These are phyloP conservation scores for Eulemur mongoz DNA, from an alignment of 2,797 vertebrate species.

Conservation along the genomic window DNA sequence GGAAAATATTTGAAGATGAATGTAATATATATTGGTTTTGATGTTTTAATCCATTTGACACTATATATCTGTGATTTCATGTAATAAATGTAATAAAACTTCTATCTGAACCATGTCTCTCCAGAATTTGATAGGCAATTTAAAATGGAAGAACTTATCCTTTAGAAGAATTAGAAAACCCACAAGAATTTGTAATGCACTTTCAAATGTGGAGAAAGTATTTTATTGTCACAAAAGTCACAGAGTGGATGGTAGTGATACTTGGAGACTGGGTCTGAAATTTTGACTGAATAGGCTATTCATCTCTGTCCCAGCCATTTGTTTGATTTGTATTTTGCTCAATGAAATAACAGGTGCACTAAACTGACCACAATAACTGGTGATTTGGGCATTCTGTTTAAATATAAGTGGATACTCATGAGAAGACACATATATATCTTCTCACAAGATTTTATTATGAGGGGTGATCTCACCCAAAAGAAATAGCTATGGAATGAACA, in stretches of 20 bases:
- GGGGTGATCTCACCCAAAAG: background rate
- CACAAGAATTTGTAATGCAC: background rate
- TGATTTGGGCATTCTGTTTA: background rate
- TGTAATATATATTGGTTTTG: background rate
- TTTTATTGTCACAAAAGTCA: background rate
- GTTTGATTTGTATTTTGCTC: background rate
- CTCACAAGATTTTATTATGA: background rate
- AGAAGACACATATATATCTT: background rate
- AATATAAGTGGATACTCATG: background rate
- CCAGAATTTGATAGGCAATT: background rate
- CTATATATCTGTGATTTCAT: background rate
- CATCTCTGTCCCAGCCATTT: background rate
- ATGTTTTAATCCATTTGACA: conserved; percentile 37
- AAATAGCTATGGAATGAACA: background rate
- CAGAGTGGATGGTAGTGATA: background rate
- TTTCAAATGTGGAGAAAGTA: conserved; percentile 17
- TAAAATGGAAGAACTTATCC: background rate
- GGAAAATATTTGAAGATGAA: background rate
- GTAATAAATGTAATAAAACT: background rate
- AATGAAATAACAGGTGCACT: conserved; percentile 15
- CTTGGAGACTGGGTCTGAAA: background rate
- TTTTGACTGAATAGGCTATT: background rate
- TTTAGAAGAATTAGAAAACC: background rate
- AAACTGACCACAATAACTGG: background rate
- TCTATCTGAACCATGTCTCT: background rate